Percentiles rank a stretch among this genome's conserved stretches.
Evolutionary conservation across 2,113 vertebrate genomes (phyloP).

Genomic region (Zapornia atra): DNA sequence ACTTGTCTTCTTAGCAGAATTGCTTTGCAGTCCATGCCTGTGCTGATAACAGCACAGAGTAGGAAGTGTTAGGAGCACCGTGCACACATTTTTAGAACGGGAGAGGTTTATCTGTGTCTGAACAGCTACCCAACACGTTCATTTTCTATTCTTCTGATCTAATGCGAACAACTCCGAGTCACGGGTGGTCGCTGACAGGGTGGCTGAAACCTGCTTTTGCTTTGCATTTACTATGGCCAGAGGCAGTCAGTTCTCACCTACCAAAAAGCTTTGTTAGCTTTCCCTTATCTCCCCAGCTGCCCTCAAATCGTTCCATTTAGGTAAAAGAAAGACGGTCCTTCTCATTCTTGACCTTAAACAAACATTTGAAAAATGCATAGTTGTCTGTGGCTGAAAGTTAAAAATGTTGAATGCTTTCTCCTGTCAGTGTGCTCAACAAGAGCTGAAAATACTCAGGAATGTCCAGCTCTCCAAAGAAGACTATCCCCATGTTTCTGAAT

Average conservation of each 20-base stretch:
- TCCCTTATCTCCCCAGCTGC: background rate
- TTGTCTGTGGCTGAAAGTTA: background rate
- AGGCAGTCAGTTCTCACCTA: background rate
- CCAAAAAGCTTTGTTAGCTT: background rate
- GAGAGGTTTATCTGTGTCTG: background rate
- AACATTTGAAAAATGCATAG: background rate
- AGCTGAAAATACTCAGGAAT: background rate
- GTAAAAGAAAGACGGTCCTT: background rate
- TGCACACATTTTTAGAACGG: background rate
- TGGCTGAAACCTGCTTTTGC: background rate
- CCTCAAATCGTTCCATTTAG: background rate
- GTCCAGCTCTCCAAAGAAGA: background rate
- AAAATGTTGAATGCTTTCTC: background rate
- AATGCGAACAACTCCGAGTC: background rate
- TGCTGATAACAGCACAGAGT: background rate
- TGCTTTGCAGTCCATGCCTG: background rate
- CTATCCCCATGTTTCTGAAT: background rate
- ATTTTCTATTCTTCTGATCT: background rate
- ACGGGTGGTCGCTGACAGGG: background rate
- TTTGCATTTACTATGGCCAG: background rate
- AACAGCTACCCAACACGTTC: background rate
- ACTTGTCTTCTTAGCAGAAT: background rate
- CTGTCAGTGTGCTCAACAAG: background rate
- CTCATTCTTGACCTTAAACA: background rate
- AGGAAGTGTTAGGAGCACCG: background rate